Evolutionary conservation across 2,797 vertebrate genomes (phyloP), one percentile per base, ranked within the genome.

Genomic region (Mallotus villosus): DNA sequence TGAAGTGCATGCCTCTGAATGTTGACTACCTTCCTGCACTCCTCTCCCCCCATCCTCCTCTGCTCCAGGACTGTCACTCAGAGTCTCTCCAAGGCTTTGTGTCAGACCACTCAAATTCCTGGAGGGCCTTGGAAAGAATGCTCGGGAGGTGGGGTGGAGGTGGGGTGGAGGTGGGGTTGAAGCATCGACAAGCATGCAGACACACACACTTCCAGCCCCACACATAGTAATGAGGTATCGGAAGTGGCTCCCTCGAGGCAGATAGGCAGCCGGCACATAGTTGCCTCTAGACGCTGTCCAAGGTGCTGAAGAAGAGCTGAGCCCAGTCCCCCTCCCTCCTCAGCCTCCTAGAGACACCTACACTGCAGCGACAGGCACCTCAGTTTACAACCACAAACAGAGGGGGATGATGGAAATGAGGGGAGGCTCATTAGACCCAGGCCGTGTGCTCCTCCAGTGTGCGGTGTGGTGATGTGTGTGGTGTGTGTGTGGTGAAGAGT

Each of bases 1-100:
- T 91, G 90, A 87, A 93, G 90, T 90, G 87, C 86, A 88, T 81
- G 84, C 87, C 76, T 75, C 83, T 74, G 86, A 86, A 81, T 87
- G 89, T 91, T 88, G 89, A 88, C 87, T 85, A 87, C 76, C 85
- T 78, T 87, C 78, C 82, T 82, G 77, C 8, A 25, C 16, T n/a
- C 27, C 27, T 74, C 78, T 84, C 79, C 86, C 80, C 79, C 79
- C 53, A 6, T 78, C 61, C 55, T 78, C 64, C 19, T 49, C 76
- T 70, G 74, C 75, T 57, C 63, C 2, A 71, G 60, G 74, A 22
- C 78, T 83, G 84, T 87, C 87, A 87, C 70, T 87, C 86, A 83
- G 34, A 21, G 68, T 55, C 73, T 41, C 3, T 51, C 12, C 2
- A 24, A 53, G 75, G 32, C 61, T 22, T 81, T 74, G 68, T 77